Evolutionary conservation across 2,113 vertebrate species (phyloP).

Genomic region (Proteles cristata): DNA sequence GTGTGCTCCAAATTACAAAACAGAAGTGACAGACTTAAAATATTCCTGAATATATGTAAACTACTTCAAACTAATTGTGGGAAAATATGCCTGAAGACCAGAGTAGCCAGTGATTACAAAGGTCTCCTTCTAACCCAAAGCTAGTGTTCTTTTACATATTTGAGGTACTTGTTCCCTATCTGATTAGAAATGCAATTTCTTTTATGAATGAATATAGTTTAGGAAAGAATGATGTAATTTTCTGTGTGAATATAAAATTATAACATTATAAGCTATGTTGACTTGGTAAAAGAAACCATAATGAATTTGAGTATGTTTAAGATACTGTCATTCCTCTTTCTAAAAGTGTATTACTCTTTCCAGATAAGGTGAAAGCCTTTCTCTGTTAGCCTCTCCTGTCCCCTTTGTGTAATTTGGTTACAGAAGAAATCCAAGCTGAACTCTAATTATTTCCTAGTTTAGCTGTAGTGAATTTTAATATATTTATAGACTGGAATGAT

Average conservation of each 20-base stretch:
- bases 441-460: slow-evolving; percentile 59
- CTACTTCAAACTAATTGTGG: neutral
- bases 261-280: neutral
- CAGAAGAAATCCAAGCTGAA: slow-evolving; percentile 19
- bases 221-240: neutral
- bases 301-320: slow-evolving; percentile 24
- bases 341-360: neutral
- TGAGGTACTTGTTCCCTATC: neutral
- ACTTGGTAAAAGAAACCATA: neutral
- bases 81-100: neutral
- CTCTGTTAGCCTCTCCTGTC: neutral
- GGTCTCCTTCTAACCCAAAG: neutral
- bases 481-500: neutral
- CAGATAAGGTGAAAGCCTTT: neutral
- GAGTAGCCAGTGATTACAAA: neutral
- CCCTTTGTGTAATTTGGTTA: neutral
- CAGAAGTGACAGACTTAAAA: neutral
- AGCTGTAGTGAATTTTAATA: neutral
- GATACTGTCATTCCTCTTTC: neutral
- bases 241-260: neutral
- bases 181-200: neutral
- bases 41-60: neutral
- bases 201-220: neutral
- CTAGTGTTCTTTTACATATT: neutral
- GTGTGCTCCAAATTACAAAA: neutral